Evolutionary conservation across 2,888 invertebrate species (phyloP), one percentile per base, ranked within the genome.

Genomic region (Hypomecis punctinalis): DNA sequence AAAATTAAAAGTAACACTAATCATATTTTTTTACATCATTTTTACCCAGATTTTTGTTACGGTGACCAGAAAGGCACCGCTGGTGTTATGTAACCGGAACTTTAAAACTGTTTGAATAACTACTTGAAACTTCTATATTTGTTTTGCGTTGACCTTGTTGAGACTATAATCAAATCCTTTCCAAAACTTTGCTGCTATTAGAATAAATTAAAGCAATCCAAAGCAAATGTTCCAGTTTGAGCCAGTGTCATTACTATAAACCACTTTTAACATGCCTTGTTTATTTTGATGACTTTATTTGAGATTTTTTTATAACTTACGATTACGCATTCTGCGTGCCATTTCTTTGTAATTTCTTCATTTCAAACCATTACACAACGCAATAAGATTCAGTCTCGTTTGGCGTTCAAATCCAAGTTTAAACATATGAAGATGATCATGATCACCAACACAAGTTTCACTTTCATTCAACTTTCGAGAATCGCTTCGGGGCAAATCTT

Each of bases 401-500:
- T 65, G 43, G 37, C 10, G n/a, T n/a, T 36, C 8, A 5, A 45
- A 11, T 23, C 9, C 35, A 49, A 40, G 36, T 61, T 48, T 39
- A 10, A 66, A 67, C 72, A 73, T 73, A 72, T 75, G 78, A 81
- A 81, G 83, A 83, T 84, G 80, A 76, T 80, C 79, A 78, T 78
- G 77, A 64, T 23, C 23, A 23, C 23, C 23, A 64, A 64, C 60
- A 57, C 40, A 60, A 81, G 81, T 89, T 90, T 91, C 89, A 91
- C 92, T 92, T 92, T 91, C 89, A 76, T 86, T 77, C 77, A 83
- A 86, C 89, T 90, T 89, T 90, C 88, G 78, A 86, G 79, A 76
- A 74, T 66, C 64, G 73, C 71, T 73, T 59, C 69, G 67, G 51
- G 64, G 65, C 61, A 64, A 59, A 62, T 62, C 76, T 77, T 77